Evolutionary conservation across 2,797 vertebrate genomes (phyloP), one percentile per base, ranked within the genome.

Genomic region (Delichon dasypus): DNA sequence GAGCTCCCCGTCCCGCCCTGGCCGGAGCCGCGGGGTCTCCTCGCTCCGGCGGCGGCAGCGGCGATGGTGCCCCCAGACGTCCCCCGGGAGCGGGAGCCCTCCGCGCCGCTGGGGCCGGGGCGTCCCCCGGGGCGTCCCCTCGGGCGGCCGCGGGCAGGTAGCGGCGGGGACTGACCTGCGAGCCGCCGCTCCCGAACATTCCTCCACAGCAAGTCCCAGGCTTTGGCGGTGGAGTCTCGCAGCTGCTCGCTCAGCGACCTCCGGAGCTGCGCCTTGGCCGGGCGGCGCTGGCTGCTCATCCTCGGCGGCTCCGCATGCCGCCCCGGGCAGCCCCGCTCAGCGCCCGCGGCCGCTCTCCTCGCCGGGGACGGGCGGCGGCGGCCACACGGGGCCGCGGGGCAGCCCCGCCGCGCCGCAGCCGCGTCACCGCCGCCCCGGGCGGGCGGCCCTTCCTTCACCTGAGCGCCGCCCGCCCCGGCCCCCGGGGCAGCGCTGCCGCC

Each of bases 141-240:
- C 44, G 21, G 48, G 62, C 47, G 18, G 51, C 74, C 60, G n/a
- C 67, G 30, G 62, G 30, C 84, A 73, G 88, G 80, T 23, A 71
- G 72, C 53, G 62, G 51, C 42, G 76, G 54, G 47, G 67, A 98
- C 98, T 98, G 97, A 99, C 98, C 99, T 99, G 99, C 98, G 95
- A 99, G 98, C 47, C 98, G 98, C 86, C 98, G 97, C 97, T 99
- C 99, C 27, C 99, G 97, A 95, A 99, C 98, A 89, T 98, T 99
- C 94, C 89, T 99, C 99, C 99, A 99, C 73, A 99, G 98, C 96
- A 98, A 96, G 95, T 98, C 98, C 99, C 99, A 99, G 94, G 99
- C 98, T 98, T 98, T 98, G 96, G 98, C 98, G 45, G 98, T 98
- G 97, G 98, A 98, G 97, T 97, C 98, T 96, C 98, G 98, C 94